phyloP scores from a whole-genome alignment of 2,888 invertebrate genomes.

The Glyphotaelius pellucidus region DNA sequence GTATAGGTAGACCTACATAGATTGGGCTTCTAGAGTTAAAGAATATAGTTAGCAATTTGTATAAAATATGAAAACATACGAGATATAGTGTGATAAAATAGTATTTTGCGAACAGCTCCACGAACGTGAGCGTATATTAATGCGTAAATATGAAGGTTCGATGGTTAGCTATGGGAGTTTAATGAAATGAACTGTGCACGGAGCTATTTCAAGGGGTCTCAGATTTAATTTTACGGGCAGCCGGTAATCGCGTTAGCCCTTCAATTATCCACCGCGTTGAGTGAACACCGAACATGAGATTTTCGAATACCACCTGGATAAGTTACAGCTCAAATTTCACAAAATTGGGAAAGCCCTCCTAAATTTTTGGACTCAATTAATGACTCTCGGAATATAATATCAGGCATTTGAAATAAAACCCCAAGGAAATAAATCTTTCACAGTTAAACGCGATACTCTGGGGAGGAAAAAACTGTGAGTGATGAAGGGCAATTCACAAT shows the following conservation, averaged over 20 bases:
- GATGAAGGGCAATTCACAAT: neutral
- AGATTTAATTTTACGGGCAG: constrained; percentile 48
- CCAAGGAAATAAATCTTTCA: neutral
- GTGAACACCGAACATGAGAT: constrained; percentile 29
- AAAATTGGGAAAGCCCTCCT: neutral
- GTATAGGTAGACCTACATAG: too few species aligned
- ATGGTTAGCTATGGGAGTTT: constrained; percentile 33
- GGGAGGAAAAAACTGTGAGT: neutral
- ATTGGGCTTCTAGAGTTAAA: too few species aligned
- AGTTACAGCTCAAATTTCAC: neutral
- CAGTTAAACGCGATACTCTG: neutral
- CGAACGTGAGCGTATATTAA: neutral
- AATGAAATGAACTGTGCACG: constrained; percentile 50
- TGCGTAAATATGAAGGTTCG: constrained; percentile 42
- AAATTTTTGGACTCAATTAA: neutral
- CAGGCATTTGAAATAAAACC: neutral
- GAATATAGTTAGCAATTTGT: neutral
- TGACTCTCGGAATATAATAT: neutral
- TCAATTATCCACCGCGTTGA: constrained; percentile 44
- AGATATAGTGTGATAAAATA: neutral
- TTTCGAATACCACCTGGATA: neutral
- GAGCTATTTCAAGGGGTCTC: constrained; percentile 35
- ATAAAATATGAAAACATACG: neutral
- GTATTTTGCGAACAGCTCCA: neutral
- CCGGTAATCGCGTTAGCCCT: constrained; percentile 43